These are phyloP conservation scores for Sarcophaga rosellei DNA, from an alignment of 2,888 invertebrate genomes.

Conservation along the genomic window DNA sequence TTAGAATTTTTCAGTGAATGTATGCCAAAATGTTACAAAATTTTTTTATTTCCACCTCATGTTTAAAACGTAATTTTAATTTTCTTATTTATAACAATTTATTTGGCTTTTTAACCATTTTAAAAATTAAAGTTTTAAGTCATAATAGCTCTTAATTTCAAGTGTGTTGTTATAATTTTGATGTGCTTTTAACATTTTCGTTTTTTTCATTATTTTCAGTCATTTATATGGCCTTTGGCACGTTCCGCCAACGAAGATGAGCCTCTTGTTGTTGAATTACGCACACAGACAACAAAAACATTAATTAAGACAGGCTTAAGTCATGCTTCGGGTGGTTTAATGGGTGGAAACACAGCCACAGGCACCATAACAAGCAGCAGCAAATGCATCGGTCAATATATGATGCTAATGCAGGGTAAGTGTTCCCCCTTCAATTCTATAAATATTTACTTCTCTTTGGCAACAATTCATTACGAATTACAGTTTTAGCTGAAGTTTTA, in stretches of 20 bases:
- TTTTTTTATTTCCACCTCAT: no score
- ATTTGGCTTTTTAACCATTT: neutral
- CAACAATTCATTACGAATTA: neutral
- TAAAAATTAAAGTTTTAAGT: no score
- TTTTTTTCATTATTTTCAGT: conserved; percentile 78
- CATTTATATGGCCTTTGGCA: conserved; percentile 87
- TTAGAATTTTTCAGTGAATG: no score
- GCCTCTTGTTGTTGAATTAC: conserved; percentile 83
- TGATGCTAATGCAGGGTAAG: conserved; percentile 78
- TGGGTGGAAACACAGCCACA: conserved; percentile 72
- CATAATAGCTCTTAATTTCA: neutral
- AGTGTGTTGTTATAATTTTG: neutral
- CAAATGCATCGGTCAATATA: conserved; percentile 78
- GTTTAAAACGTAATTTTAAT: no score
- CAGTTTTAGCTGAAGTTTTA: no score
- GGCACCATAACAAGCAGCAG: conserved; percentile 77
- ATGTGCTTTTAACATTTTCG: neutral
- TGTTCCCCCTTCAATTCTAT: neutral
- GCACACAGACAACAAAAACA: conserved; percentile 77
- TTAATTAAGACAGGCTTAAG: conserved; percentile 74
- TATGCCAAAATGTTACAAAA: no score
- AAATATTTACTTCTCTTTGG: no score
- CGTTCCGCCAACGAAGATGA: conserved; percentile 85
- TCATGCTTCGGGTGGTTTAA: conserved; percentile 71
- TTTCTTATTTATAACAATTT: neutral